These are phyloP conservation scores for Lydus trimaculatus DNA, from an alignment of 2,888 invertebrate species.

Conservation along the genomic window DNA sequence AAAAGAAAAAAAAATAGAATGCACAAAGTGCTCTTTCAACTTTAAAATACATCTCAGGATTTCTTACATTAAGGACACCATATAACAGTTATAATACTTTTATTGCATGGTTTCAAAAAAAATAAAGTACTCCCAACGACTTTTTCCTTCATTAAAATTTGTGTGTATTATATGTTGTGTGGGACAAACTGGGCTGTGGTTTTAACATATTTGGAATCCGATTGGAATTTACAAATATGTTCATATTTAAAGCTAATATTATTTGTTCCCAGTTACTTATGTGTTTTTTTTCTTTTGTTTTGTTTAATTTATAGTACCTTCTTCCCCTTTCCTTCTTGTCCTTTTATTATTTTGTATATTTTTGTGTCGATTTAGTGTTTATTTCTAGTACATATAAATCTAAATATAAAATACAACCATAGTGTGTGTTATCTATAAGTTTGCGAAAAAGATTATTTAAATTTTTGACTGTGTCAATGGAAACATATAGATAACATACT, in stretches of 20 bases:
- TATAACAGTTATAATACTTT: background rate
- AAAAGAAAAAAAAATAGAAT: background rate
- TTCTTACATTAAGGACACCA: background rate
- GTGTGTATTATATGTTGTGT: slow-evolving; percentile 12
- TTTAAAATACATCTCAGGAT: background rate
- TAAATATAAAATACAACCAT: slow-evolving; percentile 27
- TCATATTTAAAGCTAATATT: slow-evolving; percentile 3
- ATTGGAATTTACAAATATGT: slow-evolving; percentile 16
- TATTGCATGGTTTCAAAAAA: background rate
- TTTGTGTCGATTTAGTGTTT: slow-evolving; percentile 26
- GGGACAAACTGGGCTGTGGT: slow-evolving; percentile 40
- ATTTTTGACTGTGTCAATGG: background rate
- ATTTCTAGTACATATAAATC: slow-evolving; percentile 24
- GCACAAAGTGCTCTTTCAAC: background rate
- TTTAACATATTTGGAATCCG: slow-evolving; percentile 36
- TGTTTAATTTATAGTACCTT: slow-evolving; percentile 9
- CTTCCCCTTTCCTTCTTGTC: background rate
- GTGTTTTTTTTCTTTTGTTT: background rate
- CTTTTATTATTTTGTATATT: slow-evolving; percentile 28
- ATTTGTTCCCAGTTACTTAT: slow-evolving; percentile 23
- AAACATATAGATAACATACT: background rate
- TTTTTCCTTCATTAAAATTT: background rate
- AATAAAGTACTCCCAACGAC: background rate
- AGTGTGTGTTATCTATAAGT: slow-evolving; percentile 12
- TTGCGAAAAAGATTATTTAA: background rate